Base-by-base conservation (phyloP, 2,888 invertebrate species). In the Pammene fasciana region DNA sequence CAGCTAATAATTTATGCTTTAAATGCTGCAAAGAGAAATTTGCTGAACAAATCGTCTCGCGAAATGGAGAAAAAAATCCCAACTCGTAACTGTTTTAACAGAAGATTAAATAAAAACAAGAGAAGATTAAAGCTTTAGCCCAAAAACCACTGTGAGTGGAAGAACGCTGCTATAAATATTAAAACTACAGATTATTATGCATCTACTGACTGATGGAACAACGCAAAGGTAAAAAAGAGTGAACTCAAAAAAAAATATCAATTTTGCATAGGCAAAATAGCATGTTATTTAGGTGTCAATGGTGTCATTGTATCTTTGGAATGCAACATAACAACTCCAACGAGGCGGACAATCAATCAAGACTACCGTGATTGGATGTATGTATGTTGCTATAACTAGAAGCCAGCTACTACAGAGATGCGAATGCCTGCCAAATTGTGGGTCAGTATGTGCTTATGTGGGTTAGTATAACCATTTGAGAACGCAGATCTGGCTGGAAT, bases 311-410 rank as follows among this genome's bases (percentile, higher is more conserved):
- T 38, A 38, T 5, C 38, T 43, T 13, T 43, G 18, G 16, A 43
- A 57, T 57, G 57, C 18, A 18, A 18, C 14, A 14, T 18, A 13
- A 13, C 18, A 18, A 16, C 8, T 43, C 13, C 7, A 41, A 57
- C 8, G 43, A 57, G 41, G 26, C 52, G 52, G 13, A 26, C 26
- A 6, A 52, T 26, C 52, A 52, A 52, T 52, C 26, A 26, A 52
- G 48, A 48, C 48, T 48, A 16, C 26, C 38, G 38, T 41, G 38
- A 56, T 56, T 41, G 56, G 56, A 16, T 38, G 56, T 38, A 11
- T 38, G 8, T 54, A 9, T 14, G 8, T 14, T n/a, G n/a, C 36
- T 14, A 38, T 14, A 36, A 5, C 10, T 34, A 34, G 26, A 26
- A 26, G 26, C n/a, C 10, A 1, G 10, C 14, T 3, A 11, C 14